Conservation (phyloP, 2,113 vertebrate genomes). For the Pelmatolapia mariae region DNA sequence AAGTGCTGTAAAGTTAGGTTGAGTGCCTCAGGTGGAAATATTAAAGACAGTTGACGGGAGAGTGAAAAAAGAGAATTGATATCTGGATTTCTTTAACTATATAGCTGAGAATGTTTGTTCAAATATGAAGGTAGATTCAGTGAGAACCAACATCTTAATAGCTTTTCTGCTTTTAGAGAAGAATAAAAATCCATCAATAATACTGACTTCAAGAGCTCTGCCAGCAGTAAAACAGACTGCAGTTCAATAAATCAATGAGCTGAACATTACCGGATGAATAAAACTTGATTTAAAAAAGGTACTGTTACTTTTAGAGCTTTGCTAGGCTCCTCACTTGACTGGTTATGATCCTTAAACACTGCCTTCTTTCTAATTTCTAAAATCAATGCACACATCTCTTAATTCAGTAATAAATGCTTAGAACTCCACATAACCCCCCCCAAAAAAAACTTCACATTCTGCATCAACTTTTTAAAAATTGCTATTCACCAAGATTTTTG, state of each 20-base stretch:
- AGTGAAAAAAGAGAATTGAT: neutral
- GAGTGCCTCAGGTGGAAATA: neutral
- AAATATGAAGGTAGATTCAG: neutral
- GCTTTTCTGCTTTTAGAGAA: neutral
- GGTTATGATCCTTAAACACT: neutral
- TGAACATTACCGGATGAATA: neutral
- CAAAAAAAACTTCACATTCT: neutral
- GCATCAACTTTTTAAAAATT: neutral
- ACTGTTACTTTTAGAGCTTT: neutral
- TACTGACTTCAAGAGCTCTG: neutral
- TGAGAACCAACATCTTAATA: neutral
- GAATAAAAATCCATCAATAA: neutral
- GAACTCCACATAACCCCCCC: neutral
- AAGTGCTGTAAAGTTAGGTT: neutral
- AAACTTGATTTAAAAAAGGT: neutral
- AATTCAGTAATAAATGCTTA: neutral
- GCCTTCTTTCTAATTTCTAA: neutral
- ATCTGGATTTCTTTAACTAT: neutral
- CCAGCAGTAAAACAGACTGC: neutral
- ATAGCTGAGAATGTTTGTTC: neutral
- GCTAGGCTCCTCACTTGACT: neutral
- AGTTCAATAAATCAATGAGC: neutral
- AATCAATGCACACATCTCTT: neutral
- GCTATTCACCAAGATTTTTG: neutral
- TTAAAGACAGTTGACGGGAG: neutral